Evolutionary conservation across 2,888 invertebrate species (phyloP).

Genomic region (Anodontia alba): DNA sequence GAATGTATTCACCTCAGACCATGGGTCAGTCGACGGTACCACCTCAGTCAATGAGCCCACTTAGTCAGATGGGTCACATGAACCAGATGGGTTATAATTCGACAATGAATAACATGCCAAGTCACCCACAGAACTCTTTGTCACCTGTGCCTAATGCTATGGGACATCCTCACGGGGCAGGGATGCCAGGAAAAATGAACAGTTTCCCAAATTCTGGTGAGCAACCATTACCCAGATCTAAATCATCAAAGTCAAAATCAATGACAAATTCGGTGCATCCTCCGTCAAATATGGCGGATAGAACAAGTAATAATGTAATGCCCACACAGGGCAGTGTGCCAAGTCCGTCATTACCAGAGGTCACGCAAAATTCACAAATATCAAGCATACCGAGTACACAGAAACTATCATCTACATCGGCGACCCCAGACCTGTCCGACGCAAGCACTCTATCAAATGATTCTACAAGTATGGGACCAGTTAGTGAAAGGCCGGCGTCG

Average conservation of each 20-base stretch:
- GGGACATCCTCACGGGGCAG: conserved; percentile 28
- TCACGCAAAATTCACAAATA: conserved; percentile 11
- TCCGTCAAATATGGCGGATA: conserved; percentile 49
- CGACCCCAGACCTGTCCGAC: conserved; percentile 54
- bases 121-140: conserved; percentile 63
- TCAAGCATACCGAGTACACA: conserved; percentile 42
- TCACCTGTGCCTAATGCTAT: conserved; percentile 74
- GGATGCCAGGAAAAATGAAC: conserved; percentile 50
- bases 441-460: conserved; percentile 58
- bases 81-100: conserved; percentile 72
- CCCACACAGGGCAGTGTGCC: conserved; percentile 38
- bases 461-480: conserved; percentile 60
- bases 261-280: conserved; percentile 32
- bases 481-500: conserved; percentile 13
- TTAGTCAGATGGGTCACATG: conserved; percentile 70
- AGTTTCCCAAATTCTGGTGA: conserved; percentile 53
- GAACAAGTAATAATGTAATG: conserved; percentile 32
- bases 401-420: conserved; percentile 46
- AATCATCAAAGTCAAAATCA: conserved; percentile 56
- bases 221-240: conserved; percentile 50
- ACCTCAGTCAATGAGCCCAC: conserved; percentile 59
- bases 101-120: conserved; percentile 65
- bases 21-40: conserved; percentile 49
- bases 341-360: conserved; percentile 48
- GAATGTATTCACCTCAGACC: conserved; percentile 68